A percentile compares a stretch with the other conserved stretches of the same genome.
Conservation (phyloP, 2,113 vertebrate species). For the Calyptomena viridis region DNA sequence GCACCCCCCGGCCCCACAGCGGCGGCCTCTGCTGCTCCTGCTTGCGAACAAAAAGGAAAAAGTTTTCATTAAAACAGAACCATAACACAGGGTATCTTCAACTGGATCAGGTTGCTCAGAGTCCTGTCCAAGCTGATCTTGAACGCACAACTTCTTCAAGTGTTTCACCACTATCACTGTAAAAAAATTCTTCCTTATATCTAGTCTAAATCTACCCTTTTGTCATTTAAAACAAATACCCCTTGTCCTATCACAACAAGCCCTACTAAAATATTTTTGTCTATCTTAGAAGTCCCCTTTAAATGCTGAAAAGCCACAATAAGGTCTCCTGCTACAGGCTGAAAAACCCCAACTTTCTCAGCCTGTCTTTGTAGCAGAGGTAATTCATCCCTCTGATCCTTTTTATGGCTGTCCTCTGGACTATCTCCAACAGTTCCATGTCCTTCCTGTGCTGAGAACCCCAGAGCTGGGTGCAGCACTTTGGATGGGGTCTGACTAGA, state of each 20-base stretch:
- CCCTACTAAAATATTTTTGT: neutral
- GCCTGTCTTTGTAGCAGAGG: neutral
- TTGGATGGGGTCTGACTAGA: neutral
- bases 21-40: no score
- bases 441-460: neutral
- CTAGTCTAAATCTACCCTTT: neutral
- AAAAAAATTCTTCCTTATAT: neutral
- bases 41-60: no score
- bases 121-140: neutral
- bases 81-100: neutral
- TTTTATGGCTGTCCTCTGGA: neutral
- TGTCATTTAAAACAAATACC: neutral
- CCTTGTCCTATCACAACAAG: neutral
- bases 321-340: neutral
- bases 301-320: neutral
- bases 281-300: neutral
- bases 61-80: no score
- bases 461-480: neutral
- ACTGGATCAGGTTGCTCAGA: neutral
- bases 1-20: no score
- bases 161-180: neutral
- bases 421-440: neutral
- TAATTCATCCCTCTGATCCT: neutral
- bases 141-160: neutral
- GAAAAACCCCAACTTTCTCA: neutral